phyloP scores from a whole-genome alignment of 2,797 vertebrate species.

The Carapus acus region DNA sequence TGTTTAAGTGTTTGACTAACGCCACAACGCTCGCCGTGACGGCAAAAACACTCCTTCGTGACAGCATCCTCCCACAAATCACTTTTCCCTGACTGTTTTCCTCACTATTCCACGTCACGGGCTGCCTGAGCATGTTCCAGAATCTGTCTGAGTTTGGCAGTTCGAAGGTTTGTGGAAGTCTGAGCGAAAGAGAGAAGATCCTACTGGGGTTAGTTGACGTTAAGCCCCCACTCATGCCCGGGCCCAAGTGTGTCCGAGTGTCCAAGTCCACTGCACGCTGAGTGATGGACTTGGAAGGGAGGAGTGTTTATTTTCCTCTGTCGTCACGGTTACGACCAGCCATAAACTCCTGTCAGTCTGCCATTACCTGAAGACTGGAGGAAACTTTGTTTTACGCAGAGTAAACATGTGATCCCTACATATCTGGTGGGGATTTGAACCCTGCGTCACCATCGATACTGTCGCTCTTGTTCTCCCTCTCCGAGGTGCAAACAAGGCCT shows the following conservation, averaged over 20 bases:
- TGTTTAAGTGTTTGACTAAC: background rate
- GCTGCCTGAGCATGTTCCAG: background rate
- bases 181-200: no score
- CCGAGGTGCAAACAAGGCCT: slow-evolving; percentile 34
- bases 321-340: background rate
- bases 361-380: background rate
- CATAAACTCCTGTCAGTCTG: background rate
- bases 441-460: slow-evolving; percentile 10
- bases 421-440: background rate
- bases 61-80: slow-evolving; percentile 13
- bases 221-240: slow-evolving; percentile 10
- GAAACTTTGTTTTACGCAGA: slow-evolving; percentile 4
- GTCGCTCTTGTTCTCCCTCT: slow-evolving; percentile 53
- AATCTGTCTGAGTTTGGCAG: slow-evolving; percentile 2
- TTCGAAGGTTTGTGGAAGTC: no score
- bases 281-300: no score
- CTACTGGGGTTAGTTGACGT: no score
- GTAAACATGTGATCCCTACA: background rate
- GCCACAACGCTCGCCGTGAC: slow-evolving; percentile 22
- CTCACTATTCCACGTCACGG: background rate
- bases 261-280: slow-evolving; percentile 1
- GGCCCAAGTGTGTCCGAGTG: background rate
- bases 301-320: slow-evolving; percentile 3
- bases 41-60: slow-evolving; percentile 8
- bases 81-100: background rate